Base-by-base conservation (phyloP, 2,113 vertebrate genomes). In the Ochotona princeps region DNA sequence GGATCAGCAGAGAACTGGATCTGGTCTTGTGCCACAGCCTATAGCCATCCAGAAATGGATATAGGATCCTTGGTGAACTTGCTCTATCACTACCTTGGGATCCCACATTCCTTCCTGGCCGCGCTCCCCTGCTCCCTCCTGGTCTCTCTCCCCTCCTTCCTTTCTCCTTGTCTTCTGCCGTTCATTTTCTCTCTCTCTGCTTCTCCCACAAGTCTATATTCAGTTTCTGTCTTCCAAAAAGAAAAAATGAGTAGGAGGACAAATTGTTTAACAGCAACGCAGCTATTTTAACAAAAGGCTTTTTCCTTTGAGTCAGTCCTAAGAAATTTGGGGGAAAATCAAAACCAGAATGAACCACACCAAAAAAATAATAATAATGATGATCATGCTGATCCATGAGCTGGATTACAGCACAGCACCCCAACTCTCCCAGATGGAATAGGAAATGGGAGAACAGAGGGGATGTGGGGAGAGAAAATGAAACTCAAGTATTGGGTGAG, bases 171-270 rank as follows among this genome's bases (percentile, higher is more conserved):
- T 83, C 79, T 93, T 15, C 84, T 86, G 73, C 4, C 3, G 8
- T 0, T 51, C 91, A 7, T 0, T 51, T 89, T 75, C 87, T 92
- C 60, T 80, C 86, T 73, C 79, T 94, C 93, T 80, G n/a, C n/a
- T 67, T 91, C 74, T 94, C 83, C 86, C 95, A 94, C 79, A 76
- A 86, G 93, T 94, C 93, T 95, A 93, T 92, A 15, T 76, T 83
- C 51, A 89, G 96, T 92, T 89, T 80, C 94, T 96, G 94, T 96
- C 96, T 96, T 82, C 94, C 93, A 92, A 93, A 96, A 96, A 87
- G 95, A 94, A 97, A 95, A 95, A 95, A 85, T 11, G 14, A 6
- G 38, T 28, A 57, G 97, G 95, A 92, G 92, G 92, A 72, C 91
- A 84, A 92, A 92, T 75, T 96, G 90, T 97, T 96, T 96, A 74